A percentile compares a stretch with the other conserved stretches of the same genome.
Evolutionary conservation across 2,797 vertebrate genomes (phyloP).

Genomic region (Tenualosa thibaudeaui): DNA sequence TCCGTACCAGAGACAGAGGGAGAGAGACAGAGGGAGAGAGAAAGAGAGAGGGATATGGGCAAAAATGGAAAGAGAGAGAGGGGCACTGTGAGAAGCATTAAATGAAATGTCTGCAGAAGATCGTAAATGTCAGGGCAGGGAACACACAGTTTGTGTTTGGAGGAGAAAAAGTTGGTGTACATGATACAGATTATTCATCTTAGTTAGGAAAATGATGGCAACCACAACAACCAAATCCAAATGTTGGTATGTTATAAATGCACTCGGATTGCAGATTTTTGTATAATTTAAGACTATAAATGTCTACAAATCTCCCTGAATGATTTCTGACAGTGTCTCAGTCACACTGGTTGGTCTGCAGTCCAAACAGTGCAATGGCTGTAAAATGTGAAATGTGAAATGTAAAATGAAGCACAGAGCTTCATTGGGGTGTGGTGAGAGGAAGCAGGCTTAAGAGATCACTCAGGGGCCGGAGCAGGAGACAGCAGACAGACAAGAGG

Average conservation of each 20-base stretch:
- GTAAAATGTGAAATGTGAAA: too few relatives aligned
- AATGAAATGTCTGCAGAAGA: background rate
- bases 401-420: too few relatives aligned
- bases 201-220: too few relatives aligned
- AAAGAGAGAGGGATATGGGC: background rate
- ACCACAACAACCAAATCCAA: too few relatives aligned
- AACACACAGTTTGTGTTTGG: background rate
- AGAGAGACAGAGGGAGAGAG: background rate
- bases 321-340: background rate
- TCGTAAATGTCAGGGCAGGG: background rate
- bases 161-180: background rate
- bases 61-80: constrained; percentile 16
- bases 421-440: background rate
- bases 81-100: background rate
- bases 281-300: background rate
- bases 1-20: constrained; percentile 22
- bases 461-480: too few relatives aligned
- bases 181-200: background rate
- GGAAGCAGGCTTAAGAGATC: background rate
- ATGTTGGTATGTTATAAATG: background rate
- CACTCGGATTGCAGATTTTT: background rate
- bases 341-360: background rate
- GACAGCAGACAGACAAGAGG: too few relatives aligned
- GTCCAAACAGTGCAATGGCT: background rate
- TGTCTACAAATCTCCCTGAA: background rate